phyloP scores from a whole-genome alignment of 64 coral and sea anemone species.

The Cladopsammia gracilis region DNA sequence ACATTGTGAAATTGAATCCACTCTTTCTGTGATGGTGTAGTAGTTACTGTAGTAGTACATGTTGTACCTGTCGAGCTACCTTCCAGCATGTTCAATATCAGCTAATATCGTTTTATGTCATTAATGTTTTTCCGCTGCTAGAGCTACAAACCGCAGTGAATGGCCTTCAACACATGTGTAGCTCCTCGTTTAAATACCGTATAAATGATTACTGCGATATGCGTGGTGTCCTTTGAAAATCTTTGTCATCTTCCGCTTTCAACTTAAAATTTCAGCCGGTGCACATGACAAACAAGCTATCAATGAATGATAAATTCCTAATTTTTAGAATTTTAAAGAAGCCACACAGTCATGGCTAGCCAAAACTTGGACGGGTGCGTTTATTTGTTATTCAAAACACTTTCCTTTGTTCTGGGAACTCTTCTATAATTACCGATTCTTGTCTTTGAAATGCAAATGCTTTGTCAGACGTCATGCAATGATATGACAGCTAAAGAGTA shows the following conservation, averaged over 20 bases:
- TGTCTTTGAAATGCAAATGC: constrained; percentile 21
- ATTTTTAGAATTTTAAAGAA: not conserved
- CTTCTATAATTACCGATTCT: not conserved
- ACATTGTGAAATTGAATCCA: not conserved
- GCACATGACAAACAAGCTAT: not conserved
- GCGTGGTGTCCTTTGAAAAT: no score
- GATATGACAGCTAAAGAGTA: not conserved
- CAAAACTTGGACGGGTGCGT: not conserved
- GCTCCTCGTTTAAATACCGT: no score
- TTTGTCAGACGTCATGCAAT: not conserved
- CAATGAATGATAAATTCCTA: not conserved
- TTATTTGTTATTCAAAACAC: not conserved
- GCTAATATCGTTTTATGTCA: not conserved
- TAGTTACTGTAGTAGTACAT: no score
- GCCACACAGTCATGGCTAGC: not conserved
- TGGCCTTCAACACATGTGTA: not conserved
- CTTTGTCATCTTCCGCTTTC: no score
- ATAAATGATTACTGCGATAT: no score
- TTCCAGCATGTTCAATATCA: not conserved
- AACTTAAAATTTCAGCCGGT: not conserved
- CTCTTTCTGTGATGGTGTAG: not conserved
- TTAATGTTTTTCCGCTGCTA: not conserved
- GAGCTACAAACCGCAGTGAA: not conserved
- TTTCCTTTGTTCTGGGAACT: not conserved
- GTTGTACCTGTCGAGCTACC: no score